Evolutionary conservation across 2,113 vertebrate genomes (phyloP), one percentile per base, ranked within the genome.

Genomic region (Nestor notabilis): DNA sequence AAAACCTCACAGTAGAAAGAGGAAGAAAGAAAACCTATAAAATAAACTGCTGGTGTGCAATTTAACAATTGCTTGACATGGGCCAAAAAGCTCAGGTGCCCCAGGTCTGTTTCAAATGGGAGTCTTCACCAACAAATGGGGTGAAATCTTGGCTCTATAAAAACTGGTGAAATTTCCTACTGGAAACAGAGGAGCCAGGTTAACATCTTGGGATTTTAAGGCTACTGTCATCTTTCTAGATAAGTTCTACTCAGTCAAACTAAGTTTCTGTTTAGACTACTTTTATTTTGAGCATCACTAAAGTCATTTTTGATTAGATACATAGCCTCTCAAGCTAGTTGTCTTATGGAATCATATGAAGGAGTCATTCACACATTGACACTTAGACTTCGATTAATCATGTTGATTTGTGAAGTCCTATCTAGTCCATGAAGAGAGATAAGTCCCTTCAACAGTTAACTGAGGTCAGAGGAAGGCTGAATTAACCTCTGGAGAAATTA

Each of bases 401-500:
- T 50, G 9, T 2, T 83, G 64, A 43, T 65, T 89, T 80, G 29
- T 76, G 52, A 64, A 88, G 19, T 18, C 23, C 23, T 89, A 27
- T 65, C 50, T 60, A 68, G 65, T 72, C 70, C 53, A 53, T 85
- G 61, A 82, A 72, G 70, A 92, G 44, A 41, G 5, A 8, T 72
- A 39, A 77, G 29, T 49, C 39, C 23, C 10, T 76, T 89, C 60
- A 77, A 24, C 37, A 31, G 41, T 55, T 91, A 81, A 68, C 15
- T 71, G 37, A 91, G 27, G 69, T 77, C 49, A 91, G 53, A 74
- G 9, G 25, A 93, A 83, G 25, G 7, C 21, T 77, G 76, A 88
- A 77, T 77, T 80, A 80, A 69, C 41, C 27, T 77, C 87, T 41
- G n/a, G 60, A 96, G 68, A 91, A 93, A 91, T 91, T 83, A 91